Conservation (phyloP, 2,797 vertebrate genomes). For the Myotis myotis region DNA sequence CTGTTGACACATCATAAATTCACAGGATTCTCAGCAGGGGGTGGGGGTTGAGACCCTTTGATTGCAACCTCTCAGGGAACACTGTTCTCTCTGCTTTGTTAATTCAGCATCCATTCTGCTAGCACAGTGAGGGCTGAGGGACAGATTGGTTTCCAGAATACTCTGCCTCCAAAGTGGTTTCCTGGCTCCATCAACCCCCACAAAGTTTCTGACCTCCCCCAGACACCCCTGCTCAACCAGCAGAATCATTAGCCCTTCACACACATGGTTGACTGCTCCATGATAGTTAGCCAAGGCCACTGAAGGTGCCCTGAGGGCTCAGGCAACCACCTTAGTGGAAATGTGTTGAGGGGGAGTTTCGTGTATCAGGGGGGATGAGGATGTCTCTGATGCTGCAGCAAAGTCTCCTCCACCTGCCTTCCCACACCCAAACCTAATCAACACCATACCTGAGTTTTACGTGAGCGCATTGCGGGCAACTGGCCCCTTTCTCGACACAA, state of each 20-base stretch:
- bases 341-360: background rate
- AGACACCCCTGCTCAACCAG: background rate
- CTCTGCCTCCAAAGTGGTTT: conserved; percentile 23
- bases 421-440: background rate
- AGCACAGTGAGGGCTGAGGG: conserved; percentile 29
- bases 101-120: conserved; percentile 68
- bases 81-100: conserved; percentile 65
- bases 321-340: background rate
- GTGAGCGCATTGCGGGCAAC: background rate
- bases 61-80: conserved; percentile 65
- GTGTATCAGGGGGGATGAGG: background rate
- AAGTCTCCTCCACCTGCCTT: background rate
- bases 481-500: background rate
- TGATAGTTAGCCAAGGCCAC: background rate
- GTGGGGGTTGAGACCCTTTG: conserved; percentile 60
- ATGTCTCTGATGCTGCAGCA: background rate
- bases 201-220: background rate
- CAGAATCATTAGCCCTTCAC: background rate
- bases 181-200: background rate
- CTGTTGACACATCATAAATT: conserved; percentile 74
- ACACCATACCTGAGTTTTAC: background rate
- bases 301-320: background rate
- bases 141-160: conserved; percentile 59
- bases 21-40: conserved; percentile 62
- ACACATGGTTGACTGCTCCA: background rate